Conservation (phyloP, 1,140 invertebrate genomes). For the Zophobas morio region DNA sequence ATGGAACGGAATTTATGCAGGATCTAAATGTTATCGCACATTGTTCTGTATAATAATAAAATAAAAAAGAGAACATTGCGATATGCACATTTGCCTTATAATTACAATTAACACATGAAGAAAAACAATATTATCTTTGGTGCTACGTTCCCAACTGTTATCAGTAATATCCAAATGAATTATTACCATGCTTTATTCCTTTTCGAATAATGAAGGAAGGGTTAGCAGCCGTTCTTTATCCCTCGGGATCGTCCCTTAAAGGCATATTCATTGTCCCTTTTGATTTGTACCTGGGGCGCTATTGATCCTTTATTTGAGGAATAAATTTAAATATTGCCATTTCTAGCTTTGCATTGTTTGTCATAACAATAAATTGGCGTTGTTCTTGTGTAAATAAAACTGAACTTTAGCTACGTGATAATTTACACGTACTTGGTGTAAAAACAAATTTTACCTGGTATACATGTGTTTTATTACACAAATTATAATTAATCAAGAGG, state of each 20-base stretch:
- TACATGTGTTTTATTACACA: background rate
- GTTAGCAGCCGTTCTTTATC: constrained; percentile 28
- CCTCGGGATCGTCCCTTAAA: constrained; percentile 26
- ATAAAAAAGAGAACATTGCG: too few relatives aligned
- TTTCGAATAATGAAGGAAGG: constrained; percentile 28
- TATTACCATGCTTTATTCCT: constrained; percentile 24
- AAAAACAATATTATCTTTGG: background rate
- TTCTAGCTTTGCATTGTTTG: background rate
- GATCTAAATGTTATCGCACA: too few relatives aligned
- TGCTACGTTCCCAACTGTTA: background rate
- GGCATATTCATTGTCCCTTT: constrained; percentile 27
- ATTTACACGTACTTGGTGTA: background rate
- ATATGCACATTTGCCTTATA: too few relatives aligned
- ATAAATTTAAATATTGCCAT: constrained; percentile 35
- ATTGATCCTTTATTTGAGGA: constrained; percentile 27
- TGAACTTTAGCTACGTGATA: too few relatives aligned
- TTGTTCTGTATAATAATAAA: too few relatives aligned
- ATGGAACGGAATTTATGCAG: too few relatives aligned
- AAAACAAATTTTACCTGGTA: background rate
- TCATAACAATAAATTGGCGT: background rate
- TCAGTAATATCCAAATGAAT: background rate
- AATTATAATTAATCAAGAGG: constrained; percentile 10
- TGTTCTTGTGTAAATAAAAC: too few relatives aligned
- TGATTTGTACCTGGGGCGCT: constrained; percentile 27
- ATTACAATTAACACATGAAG: background rate